Conservation (phyloP, 2,797 vertebrate species). For the Gallinago nigripennis region DNA sequence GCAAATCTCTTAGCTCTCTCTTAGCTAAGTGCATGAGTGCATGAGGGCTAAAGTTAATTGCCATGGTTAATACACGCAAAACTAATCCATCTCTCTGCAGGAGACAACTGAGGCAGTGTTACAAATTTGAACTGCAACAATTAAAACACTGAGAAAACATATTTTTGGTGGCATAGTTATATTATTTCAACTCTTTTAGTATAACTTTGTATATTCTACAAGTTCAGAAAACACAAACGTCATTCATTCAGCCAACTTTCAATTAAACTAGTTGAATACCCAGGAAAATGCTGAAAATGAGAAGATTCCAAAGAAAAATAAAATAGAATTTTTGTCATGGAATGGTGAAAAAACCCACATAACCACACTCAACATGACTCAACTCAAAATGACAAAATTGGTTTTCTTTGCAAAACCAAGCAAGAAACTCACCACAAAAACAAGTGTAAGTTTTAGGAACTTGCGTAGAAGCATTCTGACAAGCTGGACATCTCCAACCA, state of each 20-base stretch:
- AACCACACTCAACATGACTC: neutral
- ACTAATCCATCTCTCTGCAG: neutral
- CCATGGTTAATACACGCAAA: neutral
- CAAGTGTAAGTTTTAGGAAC: constrained; percentile 89
- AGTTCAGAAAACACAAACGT: neutral
- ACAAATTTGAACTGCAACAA: neutral
- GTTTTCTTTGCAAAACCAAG: neutral
- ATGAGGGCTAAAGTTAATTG: neutral
- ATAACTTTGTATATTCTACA: neutral
- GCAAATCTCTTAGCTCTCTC: neutral
- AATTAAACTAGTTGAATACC: neutral
- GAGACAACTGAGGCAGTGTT: neutral
- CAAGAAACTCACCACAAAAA: constrained; percentile 91
- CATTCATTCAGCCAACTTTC: neutral
- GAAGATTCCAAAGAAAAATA: neutral
- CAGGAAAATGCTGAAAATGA: neutral
- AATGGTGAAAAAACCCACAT: neutral
- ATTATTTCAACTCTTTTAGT: neutral
- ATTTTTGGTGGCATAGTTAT: neutral
- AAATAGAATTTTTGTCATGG: neutral
- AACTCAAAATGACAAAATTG: neutral
- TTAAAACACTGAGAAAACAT: neutral
- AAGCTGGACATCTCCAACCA: constrained; percentile 97
- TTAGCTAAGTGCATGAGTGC: neutral
- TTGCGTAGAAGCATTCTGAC: constrained; percentile 91